These are phyloP conservation scores for Trachops cirrhosus DNA, from an alignment of 2,797 vertebrate species.

Conservation along the genomic window DNA sequence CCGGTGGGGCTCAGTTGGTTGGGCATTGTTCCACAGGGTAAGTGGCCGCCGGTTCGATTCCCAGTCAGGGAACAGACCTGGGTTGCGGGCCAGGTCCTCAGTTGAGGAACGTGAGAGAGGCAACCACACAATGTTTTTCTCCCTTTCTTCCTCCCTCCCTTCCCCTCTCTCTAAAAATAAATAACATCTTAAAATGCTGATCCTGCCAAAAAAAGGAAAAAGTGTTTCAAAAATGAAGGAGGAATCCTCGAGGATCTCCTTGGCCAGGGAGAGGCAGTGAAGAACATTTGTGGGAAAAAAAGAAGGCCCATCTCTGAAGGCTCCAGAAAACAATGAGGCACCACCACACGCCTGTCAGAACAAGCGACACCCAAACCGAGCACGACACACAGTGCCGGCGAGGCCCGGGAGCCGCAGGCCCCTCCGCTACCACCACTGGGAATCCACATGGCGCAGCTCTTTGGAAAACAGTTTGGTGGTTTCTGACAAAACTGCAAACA, in stretches of 20 bases:
- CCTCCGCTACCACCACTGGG: not conserved
- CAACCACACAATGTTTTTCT: too few species aligned
- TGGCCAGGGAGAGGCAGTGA: not conserved
- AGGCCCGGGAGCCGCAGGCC: not conserved
- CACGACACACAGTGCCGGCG: too few species aligned
- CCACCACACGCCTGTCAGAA: not conserved
- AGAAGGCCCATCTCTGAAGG: not conserved
- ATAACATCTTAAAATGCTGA: not conserved
- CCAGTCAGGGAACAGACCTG: too few species aligned
- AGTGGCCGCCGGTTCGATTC: too few species aligned
- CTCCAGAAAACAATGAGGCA: not conserved
- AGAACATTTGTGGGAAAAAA: not conserved
- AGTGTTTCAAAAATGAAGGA: not conserved
- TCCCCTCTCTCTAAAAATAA: too few species aligned
- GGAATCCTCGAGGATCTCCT: not conserved
- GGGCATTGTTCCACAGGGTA: too few species aligned
- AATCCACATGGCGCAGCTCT: not conserved
- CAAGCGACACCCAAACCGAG: not conserved
- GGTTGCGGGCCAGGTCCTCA: too few species aligned
- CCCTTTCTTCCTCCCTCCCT: too few species aligned
- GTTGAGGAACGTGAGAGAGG: too few species aligned
- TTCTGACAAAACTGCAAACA: not conserved
- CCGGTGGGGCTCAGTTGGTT: too few species aligned
- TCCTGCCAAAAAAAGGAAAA: not conserved
- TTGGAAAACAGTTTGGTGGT: not conserved